Evolutionary conservation across 2,113 vertebrate species (phyloP).

Genomic region (Cyanocitta stelleri): DNA sequence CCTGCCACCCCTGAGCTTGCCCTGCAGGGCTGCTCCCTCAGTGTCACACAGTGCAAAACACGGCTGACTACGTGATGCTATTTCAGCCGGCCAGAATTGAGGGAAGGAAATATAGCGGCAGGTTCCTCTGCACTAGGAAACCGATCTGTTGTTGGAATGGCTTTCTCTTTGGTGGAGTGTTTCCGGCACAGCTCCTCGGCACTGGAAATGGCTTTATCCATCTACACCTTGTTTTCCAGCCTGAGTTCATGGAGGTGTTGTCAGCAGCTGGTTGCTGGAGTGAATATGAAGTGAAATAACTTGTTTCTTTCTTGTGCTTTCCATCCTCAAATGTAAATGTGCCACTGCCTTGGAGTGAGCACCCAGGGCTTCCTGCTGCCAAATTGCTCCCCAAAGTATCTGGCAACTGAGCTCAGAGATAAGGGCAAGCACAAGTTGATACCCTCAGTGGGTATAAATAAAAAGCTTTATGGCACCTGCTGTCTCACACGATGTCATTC

Average conservation of each 20-base stretch:
- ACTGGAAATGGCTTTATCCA: background rate
- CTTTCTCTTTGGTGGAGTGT: constrained; percentile 34
- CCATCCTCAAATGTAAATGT: background rate
- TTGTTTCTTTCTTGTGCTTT: background rate
- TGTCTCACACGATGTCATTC: background rate
- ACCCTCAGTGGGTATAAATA: background rate
- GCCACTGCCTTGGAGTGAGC: background rate
- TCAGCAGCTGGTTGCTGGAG: background rate
- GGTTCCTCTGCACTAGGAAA: constrained; percentile 52
- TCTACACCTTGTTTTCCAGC: constrained; percentile 1
- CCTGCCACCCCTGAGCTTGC: background rate
- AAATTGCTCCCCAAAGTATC: background rate
- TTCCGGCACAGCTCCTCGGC: background rate
- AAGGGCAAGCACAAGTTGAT: background rate
- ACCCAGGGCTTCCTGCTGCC: background rate
- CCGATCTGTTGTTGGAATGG: constrained; percentile 3
- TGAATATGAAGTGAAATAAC: background rate
- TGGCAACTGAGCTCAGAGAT: background rate
- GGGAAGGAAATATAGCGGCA: constrained; percentile 35
- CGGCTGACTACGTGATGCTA: background rate
- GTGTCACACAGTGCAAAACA: background rate
- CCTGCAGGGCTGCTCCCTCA: background rate
- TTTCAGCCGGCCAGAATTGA: constrained; percentile 15
- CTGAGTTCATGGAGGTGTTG: background rate
- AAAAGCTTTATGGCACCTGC: background rate